Percentiles rank a stretch among this genome's conserved stretches.
Conservation (phyloP, 2,888 invertebrate species). For the Thysanoteuthis rhombus region DNA sequence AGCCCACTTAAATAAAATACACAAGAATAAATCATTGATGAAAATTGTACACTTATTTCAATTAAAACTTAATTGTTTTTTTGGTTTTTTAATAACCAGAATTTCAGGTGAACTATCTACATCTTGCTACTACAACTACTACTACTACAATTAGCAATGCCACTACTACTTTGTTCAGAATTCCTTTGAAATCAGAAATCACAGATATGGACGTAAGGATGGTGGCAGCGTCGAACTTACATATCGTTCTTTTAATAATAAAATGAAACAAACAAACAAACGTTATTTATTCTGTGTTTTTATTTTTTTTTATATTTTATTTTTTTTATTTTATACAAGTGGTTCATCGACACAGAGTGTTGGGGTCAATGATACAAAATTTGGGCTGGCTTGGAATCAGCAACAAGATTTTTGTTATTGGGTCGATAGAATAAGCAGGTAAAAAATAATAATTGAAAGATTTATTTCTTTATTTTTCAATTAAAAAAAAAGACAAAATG, state of each 20-base stretch:
- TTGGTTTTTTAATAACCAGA: too few species aligned
- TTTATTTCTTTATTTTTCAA: background rate
- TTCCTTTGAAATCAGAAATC: too few species aligned
- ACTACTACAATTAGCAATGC: too few species aligned
- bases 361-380: background rate
- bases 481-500: background rate
- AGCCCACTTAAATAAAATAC: too few species aligned
- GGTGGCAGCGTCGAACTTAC: too few species aligned
- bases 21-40: too few species aligned
- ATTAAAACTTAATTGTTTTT: too few species aligned
- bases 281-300: background rate
- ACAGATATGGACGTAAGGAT: too few species aligned
- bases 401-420: background rate
- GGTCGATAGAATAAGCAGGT: background rate
- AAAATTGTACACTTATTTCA: too few species aligned
- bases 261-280: background rate
- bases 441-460: background rate
- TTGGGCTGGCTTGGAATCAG: background rate
- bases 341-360: background rate
- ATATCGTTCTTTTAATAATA: background rate
- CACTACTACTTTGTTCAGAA: too few species aligned
- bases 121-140: too few species aligned
- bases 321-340: background rate
- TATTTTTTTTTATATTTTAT: background rate
- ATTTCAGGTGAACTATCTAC: too few species aligned